Conservation (phyloP, 2,113 vertebrate genomes). For the Dipodomys spectabilis region DNA sequence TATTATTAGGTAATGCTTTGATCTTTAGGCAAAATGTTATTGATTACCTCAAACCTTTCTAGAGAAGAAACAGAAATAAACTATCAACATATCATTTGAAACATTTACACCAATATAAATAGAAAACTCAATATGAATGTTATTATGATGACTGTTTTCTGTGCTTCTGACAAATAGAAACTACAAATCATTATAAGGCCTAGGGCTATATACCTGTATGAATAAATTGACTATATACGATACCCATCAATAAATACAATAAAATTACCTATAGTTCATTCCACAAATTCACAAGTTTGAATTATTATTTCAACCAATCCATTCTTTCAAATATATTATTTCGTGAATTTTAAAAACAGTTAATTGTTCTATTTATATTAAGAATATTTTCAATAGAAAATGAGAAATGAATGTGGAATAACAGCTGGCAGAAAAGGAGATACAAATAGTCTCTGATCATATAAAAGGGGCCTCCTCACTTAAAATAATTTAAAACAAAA, state of each 20-base stretch:
- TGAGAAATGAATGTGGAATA: background rate
- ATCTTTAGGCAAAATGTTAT: background rate
- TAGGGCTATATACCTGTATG: slow-evolving; percentile 5
- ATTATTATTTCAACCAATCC: slow-evolving; percentile 25
- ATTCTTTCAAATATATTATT: background rate
- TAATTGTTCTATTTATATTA: slow-evolving; percentile 47
- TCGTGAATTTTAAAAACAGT: slow-evolving; percentile 49
- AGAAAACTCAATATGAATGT: slow-evolving; percentile 54
- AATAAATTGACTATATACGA: background rate
- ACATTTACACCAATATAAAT: slow-evolving; percentile 6
- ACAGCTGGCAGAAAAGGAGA: background rate
- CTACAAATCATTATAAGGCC: slow-evolving; percentile 51
- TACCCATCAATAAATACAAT: background rate
- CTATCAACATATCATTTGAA: slow-evolving; percentile 40
- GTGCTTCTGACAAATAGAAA: slow-evolving; percentile 8
- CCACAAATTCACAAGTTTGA: background rate
- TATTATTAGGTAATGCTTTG: slow-evolving; percentile 18
- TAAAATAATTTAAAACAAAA: slow-evolving; percentile 30
- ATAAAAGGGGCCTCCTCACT: background rate
- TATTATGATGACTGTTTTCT: slow-evolving; percentile 24
- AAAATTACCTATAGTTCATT: slow-evolving; percentile 51
- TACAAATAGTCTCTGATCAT: background rate
- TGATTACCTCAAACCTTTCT: slow-evolving; percentile 39
- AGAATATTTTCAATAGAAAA: slow-evolving; percentile 42
- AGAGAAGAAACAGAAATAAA: slow-evolving; percentile 36